phyloP scores from a whole-genome alignment of 2,888 invertebrate species.

The Molanna angustata region DNA sequence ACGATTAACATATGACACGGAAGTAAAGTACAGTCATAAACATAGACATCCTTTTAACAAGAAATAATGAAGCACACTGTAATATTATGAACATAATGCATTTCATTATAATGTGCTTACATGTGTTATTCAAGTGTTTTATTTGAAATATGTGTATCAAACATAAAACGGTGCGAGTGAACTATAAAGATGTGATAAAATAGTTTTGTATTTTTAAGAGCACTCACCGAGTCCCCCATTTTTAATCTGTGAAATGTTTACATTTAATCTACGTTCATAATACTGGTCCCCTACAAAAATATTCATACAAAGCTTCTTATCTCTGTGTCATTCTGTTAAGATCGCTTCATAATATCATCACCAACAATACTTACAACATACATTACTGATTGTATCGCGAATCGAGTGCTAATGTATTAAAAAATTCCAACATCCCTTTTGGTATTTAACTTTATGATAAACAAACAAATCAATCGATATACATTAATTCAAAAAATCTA shows the following conservation, averaged over 20 bases:
- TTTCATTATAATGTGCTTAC: too few relatives aligned
- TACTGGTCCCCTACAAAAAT: conserved; percentile 18
- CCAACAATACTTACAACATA: conserved; percentile 20
- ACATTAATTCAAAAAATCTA: too few relatives aligned
- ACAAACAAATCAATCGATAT: too few relatives aligned
- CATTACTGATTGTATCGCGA: conserved; percentile 27
- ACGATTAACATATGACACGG: too few relatives aligned
- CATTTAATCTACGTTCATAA: conserved; percentile 29
- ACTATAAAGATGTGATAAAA: conserved; percentile 2
- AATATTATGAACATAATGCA: too few relatives aligned
- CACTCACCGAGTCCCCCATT: conserved; percentile 19
- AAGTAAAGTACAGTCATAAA: too few relatives aligned
- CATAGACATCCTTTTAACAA: too few relatives aligned
- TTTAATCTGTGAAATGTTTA: conserved; percentile 33
- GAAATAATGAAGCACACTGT: too few relatives aligned
- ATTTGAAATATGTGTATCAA: too few relatives aligned
- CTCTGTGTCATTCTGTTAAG: conserved; percentile 24
- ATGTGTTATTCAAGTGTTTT: too few relatives aligned
- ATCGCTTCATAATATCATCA: conserved; percentile 22
- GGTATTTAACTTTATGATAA: too few relatives aligned
- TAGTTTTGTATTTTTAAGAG: conserved; percentile 16
- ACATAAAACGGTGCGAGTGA: too few relatives aligned
- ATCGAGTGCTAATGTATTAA: conserved; percentile 23
- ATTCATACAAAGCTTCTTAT: conserved; percentile 30
- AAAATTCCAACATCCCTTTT: conserved; percentile 17